Evolutionary conservation across 2,797 vertebrate species (phyloP).

Genomic region (Brachyalestes nurse): DNA sequence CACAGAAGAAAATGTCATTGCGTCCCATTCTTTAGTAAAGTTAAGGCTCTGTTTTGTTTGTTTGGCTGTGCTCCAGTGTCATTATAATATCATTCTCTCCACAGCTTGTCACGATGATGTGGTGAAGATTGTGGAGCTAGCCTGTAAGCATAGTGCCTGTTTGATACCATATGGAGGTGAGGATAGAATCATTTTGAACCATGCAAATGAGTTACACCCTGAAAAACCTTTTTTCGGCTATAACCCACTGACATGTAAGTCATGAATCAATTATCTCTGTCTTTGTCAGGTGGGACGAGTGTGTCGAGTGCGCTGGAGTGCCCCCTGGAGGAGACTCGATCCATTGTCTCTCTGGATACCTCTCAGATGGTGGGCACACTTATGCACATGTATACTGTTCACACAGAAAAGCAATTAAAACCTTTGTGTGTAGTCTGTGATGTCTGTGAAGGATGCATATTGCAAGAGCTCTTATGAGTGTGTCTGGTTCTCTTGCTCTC

Average conservation of each 20-base stretch:
- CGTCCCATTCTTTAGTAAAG: background rate
- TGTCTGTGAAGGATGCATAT: no score
- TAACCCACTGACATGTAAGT: background rate
- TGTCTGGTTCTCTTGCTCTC: background rate
- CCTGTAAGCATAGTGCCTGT: constrained; percentile 94
- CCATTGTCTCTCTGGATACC: constrained; percentile 94
- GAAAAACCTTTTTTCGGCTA: background rate
- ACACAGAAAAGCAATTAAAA: background rate
- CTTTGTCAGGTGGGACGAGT: constrained; percentile 89
- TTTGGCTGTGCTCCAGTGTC: background rate
- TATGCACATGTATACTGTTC: background rate
- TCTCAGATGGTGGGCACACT: constrained; percentile 91
- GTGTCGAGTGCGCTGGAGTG: constrained; percentile 95
- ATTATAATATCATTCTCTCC: constrained; percentile 54
- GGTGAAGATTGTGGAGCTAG: constrained; percentile 93
- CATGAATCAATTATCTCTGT: constrained; percentile 1
- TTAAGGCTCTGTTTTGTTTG: background rate
- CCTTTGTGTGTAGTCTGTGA: no score
- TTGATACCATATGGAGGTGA: constrained; percentile 97
- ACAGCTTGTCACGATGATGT: constrained; percentile 93
- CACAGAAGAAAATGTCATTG: background rate
- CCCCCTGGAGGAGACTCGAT: constrained; percentile 91
- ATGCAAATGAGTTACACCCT: no score
- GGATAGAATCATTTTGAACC: constrained; percentile 59
- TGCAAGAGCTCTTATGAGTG: no score